These are phyloP conservation scores for Catharus fuscescens DNA, from an alignment of 2,113 vertebrate genomes.

Conservation along the genomic window DNA sequence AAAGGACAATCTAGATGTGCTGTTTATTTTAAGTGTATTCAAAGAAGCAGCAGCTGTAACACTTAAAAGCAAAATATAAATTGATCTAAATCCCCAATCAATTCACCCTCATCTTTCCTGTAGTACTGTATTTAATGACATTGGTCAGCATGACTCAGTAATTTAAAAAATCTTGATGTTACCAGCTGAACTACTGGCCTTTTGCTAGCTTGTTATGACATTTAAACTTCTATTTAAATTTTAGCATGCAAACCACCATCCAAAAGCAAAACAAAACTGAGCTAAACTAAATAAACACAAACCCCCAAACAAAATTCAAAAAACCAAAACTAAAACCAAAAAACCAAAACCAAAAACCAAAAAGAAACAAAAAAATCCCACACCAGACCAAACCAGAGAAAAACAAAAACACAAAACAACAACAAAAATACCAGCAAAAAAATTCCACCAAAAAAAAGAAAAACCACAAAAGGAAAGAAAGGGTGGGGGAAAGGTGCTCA, in stretches of 20 bases:
- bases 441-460: neutral
- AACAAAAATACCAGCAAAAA: neutral
- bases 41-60: neutral
- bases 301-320: neutral
- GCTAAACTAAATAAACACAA: neutral
- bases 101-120: neutral
- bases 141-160: neutral
- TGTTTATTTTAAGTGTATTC: neutral
- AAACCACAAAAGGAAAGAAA: neutral
- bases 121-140: neutral
- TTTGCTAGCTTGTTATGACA: neutral
- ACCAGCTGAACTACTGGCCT: constrained; percentile 25
- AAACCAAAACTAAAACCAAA: neutral
- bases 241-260: neutral
- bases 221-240: constrained; percentile 46
- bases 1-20: neutral
- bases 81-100: neutral
- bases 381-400: neutral
- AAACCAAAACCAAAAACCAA: no score
- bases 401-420: neutral
- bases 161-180: constrained; percentile 8
- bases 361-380: no score
- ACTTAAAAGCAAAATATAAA: constrained; percentile 1
- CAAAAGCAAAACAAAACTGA: neutral
- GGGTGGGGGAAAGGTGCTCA: neutral